Conservation (phyloP, 2,797 vertebrate species). For the Poeciliopsis paucimaculata region DNA sequence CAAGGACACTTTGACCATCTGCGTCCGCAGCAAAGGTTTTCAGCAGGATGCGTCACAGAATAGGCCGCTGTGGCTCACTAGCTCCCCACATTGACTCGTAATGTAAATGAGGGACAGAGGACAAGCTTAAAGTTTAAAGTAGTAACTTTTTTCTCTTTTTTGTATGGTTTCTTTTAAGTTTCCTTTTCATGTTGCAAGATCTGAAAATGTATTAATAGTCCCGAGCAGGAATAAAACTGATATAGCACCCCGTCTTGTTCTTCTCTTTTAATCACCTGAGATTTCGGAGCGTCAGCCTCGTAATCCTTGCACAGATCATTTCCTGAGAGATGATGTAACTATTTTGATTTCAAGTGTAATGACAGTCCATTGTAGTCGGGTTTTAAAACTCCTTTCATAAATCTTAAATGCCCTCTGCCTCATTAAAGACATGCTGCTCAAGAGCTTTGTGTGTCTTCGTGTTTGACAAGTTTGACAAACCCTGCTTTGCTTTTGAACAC, state of each 20-base stretch:
- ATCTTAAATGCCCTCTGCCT: slow-evolving; percentile 66
- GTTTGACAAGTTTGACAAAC: slow-evolving; percentile 61
- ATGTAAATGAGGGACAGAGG: slow-evolving; percentile 50
- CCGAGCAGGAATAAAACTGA: slow-evolving; percentile 53
- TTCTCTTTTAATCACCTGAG: slow-evolving; percentile 62
- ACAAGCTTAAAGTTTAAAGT: slow-evolving; percentile 49
- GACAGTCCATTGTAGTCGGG: slow-evolving; percentile 65
- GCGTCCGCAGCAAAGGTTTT: slow-evolving; percentile 46
- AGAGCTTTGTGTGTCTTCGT: slow-evolving; percentile 43
- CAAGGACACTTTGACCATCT: slow-evolving; percentile 65
- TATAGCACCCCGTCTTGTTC: slow-evolving; percentile 37
- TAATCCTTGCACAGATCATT: slow-evolving; percentile 53
- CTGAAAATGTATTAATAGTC: slow-evolving; percentile 63
- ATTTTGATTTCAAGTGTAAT: slow-evolving; percentile 70
- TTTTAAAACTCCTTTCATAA: slow-evolving; percentile 61
- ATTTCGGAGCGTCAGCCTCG: slow-evolving; percentile 55
- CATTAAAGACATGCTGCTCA: slow-evolving; percentile 59
- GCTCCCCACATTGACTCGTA: slow-evolving; percentile 43
- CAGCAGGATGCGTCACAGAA: slow-evolving; percentile 28
- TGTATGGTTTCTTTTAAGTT: slow-evolving; percentile 45
- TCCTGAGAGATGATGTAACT: slow-evolving; percentile 75
- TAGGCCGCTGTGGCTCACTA: slow-evolving; percentile 36
- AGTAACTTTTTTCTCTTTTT: slow-evolving; percentile 28
- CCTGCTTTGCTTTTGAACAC: slow-evolving; percentile 38
- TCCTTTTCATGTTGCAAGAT: slow-evolving; percentile 66